phyloP scores from a whole-genome alignment of 2,888 invertebrate species.

The Pelosia muscerda region DNA sequence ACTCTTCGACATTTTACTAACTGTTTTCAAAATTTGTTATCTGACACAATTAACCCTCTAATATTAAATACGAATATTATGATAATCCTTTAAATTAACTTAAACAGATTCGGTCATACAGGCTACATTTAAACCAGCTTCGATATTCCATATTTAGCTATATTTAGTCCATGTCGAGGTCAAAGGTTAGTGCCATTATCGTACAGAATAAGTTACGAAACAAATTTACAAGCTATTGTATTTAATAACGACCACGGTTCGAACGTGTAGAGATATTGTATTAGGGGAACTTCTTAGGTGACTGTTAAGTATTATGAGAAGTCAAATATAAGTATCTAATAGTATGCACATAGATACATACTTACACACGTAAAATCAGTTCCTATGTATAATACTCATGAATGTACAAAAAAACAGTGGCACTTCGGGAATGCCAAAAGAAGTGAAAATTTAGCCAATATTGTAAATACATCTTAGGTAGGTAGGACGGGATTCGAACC shows the following conservation, averaged over 20 bases:
- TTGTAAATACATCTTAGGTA: too few species aligned
- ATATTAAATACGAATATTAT: neutral
- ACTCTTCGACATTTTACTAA: too few species aligned
- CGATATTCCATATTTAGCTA: slow-evolving; percentile 15
- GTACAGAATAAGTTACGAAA: slow-evolving; percentile 5
- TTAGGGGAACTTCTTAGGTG: neutral
- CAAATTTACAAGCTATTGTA: slow-evolving; percentile 11
- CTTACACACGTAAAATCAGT: neutral
- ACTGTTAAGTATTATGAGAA: neutral
- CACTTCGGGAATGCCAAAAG: too few species aligned
- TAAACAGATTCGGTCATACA: slow-evolving; percentile 17
- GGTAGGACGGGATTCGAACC: too few species aligned
- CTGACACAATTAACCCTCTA: slow-evolving; percentile 8
- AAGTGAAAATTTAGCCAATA: too few species aligned
- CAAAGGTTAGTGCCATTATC: slow-evolving; percentile 2
- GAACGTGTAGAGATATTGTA: neutral
- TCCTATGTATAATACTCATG: neutral
- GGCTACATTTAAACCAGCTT: slow-evolving; percentile 26
- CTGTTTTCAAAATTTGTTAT: too few species aligned
- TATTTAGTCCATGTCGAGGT: slow-evolving; percentile 11
- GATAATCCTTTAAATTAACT: slow-evolving; percentile 24
- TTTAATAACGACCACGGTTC: neutral
- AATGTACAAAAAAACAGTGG: too few species aligned
- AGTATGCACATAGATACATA: neutral
- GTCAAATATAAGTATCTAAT: neutral